Evolutionary conservation across 2,888 invertebrate genomes (phyloP).

Genomic region (Hyposoter didymator): DNA sequence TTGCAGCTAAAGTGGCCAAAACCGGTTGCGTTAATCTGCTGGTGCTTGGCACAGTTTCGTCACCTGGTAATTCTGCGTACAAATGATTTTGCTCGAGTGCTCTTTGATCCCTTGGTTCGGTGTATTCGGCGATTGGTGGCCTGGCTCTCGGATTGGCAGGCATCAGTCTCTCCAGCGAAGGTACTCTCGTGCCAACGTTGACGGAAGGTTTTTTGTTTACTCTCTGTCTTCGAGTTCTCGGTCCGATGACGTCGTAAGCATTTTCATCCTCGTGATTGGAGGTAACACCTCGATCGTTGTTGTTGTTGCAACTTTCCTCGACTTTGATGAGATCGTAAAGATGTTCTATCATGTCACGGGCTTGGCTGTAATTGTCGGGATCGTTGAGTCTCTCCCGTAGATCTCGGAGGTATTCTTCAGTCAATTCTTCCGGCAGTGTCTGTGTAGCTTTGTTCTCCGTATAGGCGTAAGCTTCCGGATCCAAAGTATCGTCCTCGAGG

Average conservation of each 20-base stretch:
- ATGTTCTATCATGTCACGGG: conserved; percentile 91
- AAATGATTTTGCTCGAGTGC: conserved; percentile 85
- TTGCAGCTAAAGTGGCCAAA: conserved; percentile 75
- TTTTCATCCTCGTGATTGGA: conserved; percentile 85
- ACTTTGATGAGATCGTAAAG: conserved; percentile 91
- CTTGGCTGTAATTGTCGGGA: conserved; percentile 90
- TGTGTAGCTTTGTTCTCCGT: conserved; percentile 88
- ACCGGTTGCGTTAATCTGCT: conserved; percentile 80
- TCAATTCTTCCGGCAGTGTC: conserved; percentile 91
- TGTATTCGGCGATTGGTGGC: conserved; percentile 84
- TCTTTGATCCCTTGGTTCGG: conserved; percentile 83
- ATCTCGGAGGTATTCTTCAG: conserved; percentile 89
- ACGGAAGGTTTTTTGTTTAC: conserved; percentile 85
- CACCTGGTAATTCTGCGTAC: conserved; percentile 88
- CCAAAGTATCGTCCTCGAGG: conserved; percentile 78
- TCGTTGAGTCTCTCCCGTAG: conserved; percentile 89
- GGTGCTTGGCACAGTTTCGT: conserved; percentile 84
- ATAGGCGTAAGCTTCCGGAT: conserved; percentile 80
- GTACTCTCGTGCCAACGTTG: conserved; percentile 86
- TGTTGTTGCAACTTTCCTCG: conserved; percentile 88
- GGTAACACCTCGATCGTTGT: conserved; percentile 78
- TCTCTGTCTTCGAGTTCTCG: conserved; percentile 79
- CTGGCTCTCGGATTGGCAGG: conserved; percentile 82
- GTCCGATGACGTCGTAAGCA: conserved; percentile 87
- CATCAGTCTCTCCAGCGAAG: conserved; percentile 86